phyloP scores from a whole-genome alignment of 2,888 invertebrate genomes.

The Oligia fasciuncula region DNA sequence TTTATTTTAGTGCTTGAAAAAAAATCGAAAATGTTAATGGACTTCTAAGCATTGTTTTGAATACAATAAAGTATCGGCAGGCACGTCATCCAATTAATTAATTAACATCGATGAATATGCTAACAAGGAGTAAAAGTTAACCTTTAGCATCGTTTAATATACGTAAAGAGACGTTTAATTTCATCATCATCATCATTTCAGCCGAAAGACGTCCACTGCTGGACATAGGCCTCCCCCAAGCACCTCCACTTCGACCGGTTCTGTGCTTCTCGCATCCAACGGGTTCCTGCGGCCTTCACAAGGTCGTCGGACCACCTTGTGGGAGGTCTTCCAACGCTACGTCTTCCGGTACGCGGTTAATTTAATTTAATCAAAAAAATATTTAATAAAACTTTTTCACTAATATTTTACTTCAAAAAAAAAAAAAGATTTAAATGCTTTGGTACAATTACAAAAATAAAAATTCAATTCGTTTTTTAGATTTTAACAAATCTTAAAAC shows the following conservation, averaged over 20 bases:
- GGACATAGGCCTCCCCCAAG: too few relatives aligned
- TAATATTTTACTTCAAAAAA: not conserved
- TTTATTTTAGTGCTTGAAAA: too few relatives aligned
- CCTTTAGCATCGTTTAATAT: not conserved
- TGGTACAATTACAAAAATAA: not conserved
- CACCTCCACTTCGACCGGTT: too few relatives aligned
- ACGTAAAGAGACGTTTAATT: not conserved
- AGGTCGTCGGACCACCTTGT: too few relatives aligned
- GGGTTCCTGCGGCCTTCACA: too few relatives aligned
- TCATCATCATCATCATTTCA: too few relatives aligned
- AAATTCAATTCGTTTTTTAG: not conserved
- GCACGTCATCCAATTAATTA: not conserved
- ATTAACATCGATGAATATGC: slow-evolving; percentile 11
- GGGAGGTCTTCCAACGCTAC: too few relatives aligned
- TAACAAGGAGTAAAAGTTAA: slow-evolving; percentile 5
- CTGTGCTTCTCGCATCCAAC: too few relatives aligned
- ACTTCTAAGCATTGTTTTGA: not conserved
- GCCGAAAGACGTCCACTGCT: too few relatives aligned
- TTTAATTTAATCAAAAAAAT: not conserved
- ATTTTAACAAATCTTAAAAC: not conserved
- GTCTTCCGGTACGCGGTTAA: too few relatives aligned
- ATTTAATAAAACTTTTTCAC: not conserved
- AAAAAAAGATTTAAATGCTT: not conserved
- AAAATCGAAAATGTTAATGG: not conserved
- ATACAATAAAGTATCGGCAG: not conserved